Base-by-base conservation (phyloP, 2,797 vertebrate genomes). In the Platyrinchus mystaceus region DNA sequence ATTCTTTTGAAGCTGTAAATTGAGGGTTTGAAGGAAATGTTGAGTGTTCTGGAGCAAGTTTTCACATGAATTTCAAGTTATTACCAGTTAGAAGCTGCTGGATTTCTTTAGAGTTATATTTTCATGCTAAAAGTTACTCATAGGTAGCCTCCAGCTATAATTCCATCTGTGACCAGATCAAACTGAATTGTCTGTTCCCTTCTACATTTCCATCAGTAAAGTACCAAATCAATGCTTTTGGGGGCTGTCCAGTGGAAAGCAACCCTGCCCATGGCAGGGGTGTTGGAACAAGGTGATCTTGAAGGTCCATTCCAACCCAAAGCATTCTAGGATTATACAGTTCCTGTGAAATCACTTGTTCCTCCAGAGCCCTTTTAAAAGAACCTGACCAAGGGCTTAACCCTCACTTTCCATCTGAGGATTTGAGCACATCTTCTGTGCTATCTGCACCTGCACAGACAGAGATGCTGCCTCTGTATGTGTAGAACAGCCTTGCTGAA, bases 161-260 rank as follows among this genome's bases (percentile, higher is more conserved):
- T 47, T 69, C 73, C 68, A 49, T 46, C 80, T 91, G 73, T 80
- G 80, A 73, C 84, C 77, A 79, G 55, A 81, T 94, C 80, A 94
- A 78, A 90, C 59, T 87, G 63, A 71, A 87, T 96, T 91, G 85
- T 75, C 79, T 89, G 27, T 76, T 91, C 44, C 28, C 64, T 92
- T 80, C 68, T 87, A 18, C 53, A 60, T 94, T 83, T 89, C 46
- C 53, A 92, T 88, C 47, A n/a, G 59, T 47, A 41, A 88, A 67
- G 37, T 47, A 66, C 28, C 24, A 24, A 44, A 52, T 73, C 79
- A 76, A 11, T 44, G 73, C 58, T 78, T 77, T 60, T 34, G 55
- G 28, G 73, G 69, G 28, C 43, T 79, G 44, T 27, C 36, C 36
- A 7, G 12, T 32, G 17, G 14, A 36, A 47, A 8, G 24, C 30